Evolutionary conservation across 2,113 vertebrate species (phyloP), one percentile per base, ranked within the genome.

Genomic region (Rhabdomys dilectus): DNA sequence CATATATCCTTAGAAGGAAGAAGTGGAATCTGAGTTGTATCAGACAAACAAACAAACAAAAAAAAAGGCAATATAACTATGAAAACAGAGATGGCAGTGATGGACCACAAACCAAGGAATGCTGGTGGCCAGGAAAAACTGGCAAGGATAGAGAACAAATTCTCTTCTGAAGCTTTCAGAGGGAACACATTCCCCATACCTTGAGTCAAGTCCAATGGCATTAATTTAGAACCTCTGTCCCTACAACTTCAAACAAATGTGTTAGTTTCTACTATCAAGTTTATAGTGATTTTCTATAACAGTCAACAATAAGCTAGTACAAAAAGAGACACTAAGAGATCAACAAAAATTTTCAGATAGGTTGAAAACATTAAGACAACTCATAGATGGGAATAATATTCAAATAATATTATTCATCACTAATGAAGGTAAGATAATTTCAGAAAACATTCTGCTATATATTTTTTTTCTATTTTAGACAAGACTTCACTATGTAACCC

Each of bases 21-120:
- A 80, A 39, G 19, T 31, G 36, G 24, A 80, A 29, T 29, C 56
- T 66, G 64, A 85, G 39, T 76, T 70, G 77, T 64, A 42, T 66
- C 56, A 76, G 26, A 82, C 12, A 78, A 42, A n/a, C n/a, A n/a
- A n/a, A n/a, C n/a, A n/a, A 58, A 88, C 89, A 62, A 29, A 17
- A 73, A 53, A 42, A 84, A 89, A 77, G 72, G 56, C 34, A 53
- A 0, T 77, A 80, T n/a, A 86, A 60, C 29, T 34, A n/a, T 19
- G 70, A 64, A 87, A 42, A 39, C 62, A 88, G 53, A 93, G 34
- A 90, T 15, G 19, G 15, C 21, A 70, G 64, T 88, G 64, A 70
- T 70, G 42, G 11, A 53, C 85, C 64, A 53, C 85, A 88, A 70
- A 70, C 85, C 85, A 70, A 70, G 64, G 85, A 88, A 88, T 88